Percentiles rank a stretch among this genome's conserved stretches.
Evolutionary conservation across 2,888 invertebrate species (phyloP).

Genomic region (Phorcus lineatus): DNA sequence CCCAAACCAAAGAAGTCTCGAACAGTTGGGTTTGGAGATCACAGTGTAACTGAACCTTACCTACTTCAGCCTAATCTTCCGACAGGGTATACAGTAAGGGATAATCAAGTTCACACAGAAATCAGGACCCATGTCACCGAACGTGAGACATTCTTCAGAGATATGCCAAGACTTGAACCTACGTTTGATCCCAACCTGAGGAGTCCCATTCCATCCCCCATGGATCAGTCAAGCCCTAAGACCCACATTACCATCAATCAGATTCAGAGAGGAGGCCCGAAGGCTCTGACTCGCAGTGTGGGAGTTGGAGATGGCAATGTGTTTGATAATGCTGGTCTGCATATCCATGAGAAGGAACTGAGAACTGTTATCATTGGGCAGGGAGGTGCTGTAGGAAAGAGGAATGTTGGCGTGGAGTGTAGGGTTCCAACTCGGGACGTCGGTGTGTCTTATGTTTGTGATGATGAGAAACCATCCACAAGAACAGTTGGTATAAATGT

Average conservation of each 20-base stretch:
- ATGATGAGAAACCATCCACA: slow-evolving; percentile 67
- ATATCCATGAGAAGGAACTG: slow-evolving; percentile 74
- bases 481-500: slow-evolving; percentile 71
- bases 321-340: slow-evolving; percentile 65
- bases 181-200: background rate
- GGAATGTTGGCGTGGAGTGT: slow-evolving; percentile 71
- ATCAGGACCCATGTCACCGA: slow-evolving; percentile 20
- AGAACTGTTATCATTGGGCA: slow-evolving; percentile 73
- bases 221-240: background rate
- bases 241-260: slow-evolving; percentile 45
- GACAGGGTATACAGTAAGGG: slow-evolving; percentile 51
- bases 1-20: slow-evolving; percentile 53
- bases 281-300: slow-evolving; percentile 77
- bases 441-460: slow-evolving; percentile 69
- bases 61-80: slow-evolving; percentile 63
- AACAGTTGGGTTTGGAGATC: slow-evolving; percentile 67
- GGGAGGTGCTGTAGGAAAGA: slow-evolving; percentile 51
- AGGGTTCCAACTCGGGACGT: slow-evolving; percentile 71
- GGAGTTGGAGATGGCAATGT: slow-evolving; percentile 80
- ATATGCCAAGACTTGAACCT: background rate
- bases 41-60: slow-evolving; percentile 64
- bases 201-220: background rate
- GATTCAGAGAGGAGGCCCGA: slow-evolving; percentile 44
- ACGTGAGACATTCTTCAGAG: slow-evolving; percentile 21
- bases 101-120: slow-evolving; percentile 47